Percentiles rank a stretch among this genome's conserved stretches.
Evolutionary conservation across 2,888 invertebrate genomes (phyloP).

Genomic region (Acheta domesticus): DNA sequence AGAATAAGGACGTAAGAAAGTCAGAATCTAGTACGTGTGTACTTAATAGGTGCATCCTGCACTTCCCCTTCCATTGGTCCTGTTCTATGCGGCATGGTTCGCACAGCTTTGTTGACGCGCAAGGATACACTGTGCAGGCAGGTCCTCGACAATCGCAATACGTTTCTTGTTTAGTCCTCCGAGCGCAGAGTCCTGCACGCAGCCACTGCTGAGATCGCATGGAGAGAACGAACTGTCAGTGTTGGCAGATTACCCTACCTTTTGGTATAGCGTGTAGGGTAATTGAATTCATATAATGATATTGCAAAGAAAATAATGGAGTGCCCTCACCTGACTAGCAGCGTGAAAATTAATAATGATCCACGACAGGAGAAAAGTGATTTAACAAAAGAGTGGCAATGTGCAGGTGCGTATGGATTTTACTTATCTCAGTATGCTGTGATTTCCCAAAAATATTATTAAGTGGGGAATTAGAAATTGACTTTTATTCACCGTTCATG

Average conservation of each 20-base stretch:
- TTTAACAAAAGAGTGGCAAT: conserved; percentile 61
- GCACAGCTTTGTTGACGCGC: conserved; percentile 29
- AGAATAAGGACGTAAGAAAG: too few species aligned
- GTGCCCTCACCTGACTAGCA: conserved; percentile 65
- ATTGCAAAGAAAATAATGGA: conserved; percentile 54
- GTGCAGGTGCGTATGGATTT: conserved; percentile 56
- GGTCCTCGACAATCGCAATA: conserved; percentile 21
- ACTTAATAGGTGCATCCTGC: too few species aligned
- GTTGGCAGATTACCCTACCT: not conserved
- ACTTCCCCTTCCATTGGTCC: too few species aligned
- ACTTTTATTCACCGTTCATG: too few species aligned
- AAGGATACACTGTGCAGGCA: conserved; percentile 26
- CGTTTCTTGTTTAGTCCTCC: conserved; percentile 25
- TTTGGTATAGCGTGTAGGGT: conserved; percentile 18
- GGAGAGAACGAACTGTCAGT: conserved; percentile 18
- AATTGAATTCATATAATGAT: not conserved
- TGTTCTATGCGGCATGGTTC: too few species aligned
- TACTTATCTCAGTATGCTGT: too few species aligned
- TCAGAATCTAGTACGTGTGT: too few species aligned
- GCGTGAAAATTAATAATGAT: conserved; percentile 58
- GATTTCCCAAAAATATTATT: too few species aligned
- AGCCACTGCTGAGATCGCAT: conserved; percentile 27
- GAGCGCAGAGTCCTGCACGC: not conserved
- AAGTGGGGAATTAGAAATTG: too few species aligned
- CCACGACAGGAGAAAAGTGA: conserved; percentile 52